These are phyloP conservation scores for Sula dactylatra DNA, from an alignment of 2,113 vertebrate species.

Conservation along the genomic window DNA sequence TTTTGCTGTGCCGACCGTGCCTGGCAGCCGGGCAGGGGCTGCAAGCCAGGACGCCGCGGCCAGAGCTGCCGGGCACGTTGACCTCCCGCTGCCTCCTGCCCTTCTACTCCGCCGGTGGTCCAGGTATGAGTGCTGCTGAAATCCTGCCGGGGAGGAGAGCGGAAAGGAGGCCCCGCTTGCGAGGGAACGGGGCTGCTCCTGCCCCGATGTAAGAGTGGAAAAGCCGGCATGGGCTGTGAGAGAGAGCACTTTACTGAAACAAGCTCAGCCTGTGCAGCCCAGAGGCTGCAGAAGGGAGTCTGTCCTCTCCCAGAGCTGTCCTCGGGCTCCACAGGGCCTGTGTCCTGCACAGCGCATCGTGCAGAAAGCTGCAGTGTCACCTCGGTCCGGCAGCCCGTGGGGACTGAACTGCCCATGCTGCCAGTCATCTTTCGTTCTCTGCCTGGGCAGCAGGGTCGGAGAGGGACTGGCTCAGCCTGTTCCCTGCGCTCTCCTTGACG, in stretches of 20 bases:
- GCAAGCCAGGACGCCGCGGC: rapidly evolving
- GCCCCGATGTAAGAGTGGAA: background rate
- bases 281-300: rapidly evolving
- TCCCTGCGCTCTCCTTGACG: rapidly evolving
- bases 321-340: rapidly evolving
- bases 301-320: background rate
- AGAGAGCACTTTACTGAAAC: background rate
- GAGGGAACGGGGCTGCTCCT: background rate
- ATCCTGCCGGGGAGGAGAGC: background rate
- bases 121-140: background rate
- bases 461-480: background rate
- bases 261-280: background rate
- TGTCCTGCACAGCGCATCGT: background rate
- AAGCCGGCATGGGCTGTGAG: background rate
- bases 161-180: background rate
- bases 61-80: background rate
- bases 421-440: rapidly evolving
- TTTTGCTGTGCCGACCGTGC: background rate
- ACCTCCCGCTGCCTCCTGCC: background rate
- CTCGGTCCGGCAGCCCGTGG: rapidly evolving
- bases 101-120: background rate
- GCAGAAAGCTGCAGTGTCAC: rapidly evolving
- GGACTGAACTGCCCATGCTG: rapidly evolving
- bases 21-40: background rate
- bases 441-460: rapidly evolving